Base-by-base conservation (phyloP, 2,797 vertebrate genomes). In the Lacerta agilis region DNA sequence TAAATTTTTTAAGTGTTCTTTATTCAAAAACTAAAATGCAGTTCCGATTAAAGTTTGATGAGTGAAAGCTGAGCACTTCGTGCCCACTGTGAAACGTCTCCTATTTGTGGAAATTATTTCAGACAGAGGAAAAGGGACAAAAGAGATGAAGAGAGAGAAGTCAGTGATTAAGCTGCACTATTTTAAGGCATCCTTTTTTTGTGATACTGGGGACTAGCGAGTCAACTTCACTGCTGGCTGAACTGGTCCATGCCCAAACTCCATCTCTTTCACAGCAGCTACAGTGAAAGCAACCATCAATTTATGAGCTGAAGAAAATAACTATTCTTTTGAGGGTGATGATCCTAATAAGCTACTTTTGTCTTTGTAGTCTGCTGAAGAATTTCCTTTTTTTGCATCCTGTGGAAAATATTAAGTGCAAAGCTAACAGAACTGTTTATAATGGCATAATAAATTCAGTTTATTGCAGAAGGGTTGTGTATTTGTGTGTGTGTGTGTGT, bases 1-100 rank as follows among this genome's bases (percentile, higher is more conserved):
- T 99, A 98, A 98, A 99, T 99, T 98, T 99, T 99, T 99, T 99
- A 98, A 99, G 98, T 98, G 98, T 98, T 98, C 98, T 99, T 99
- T 99, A 99, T 99, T 99, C 97, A 97, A 98, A 98, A 98, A 98
- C 97, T 97, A 98, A 99, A 98, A 98, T 97, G 98, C 96, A 94
- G 97, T 97, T 98, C 96, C 96, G 98, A 99, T 99, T 99, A 99
- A 99, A 99, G 97, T 99, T 99, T 99, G 98, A 99, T 99, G 98
- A 98, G 98, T 97, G 98, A 98, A 98, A 98, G 98, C 98, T 97
- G 97, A 98, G 97, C 96, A 96, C 96, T 95, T 97, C 95, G 93
- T 96, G 96, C 96, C 96, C 96, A 97, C 96, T 97, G 97, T 96
- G 97, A 97, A 97, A 97, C 55, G 90, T 97, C 97, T 97, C 97